Evolutionary conservation across 2,888 invertebrate species (phyloP).

Genomic region (Nephrocerus scutellatus): DNA sequence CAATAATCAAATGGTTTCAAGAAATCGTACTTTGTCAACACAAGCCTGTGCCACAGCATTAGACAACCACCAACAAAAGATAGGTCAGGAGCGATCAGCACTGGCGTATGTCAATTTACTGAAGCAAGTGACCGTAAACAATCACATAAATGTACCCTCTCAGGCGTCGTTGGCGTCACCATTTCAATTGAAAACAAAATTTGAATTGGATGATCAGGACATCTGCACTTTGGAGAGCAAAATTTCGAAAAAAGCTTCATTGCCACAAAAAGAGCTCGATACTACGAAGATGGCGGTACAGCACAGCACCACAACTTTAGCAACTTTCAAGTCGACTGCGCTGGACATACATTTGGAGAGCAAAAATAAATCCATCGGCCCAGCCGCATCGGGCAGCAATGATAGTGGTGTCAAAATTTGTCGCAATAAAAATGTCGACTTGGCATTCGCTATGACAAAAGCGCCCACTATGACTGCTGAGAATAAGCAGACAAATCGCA

Average conservation of each 20-base stretch:
- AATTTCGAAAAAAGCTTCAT: constrained; percentile 4
- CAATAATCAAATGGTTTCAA: constrained; percentile 47
- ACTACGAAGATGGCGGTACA: constrained; percentile 8
- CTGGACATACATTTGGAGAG: constrained; percentile 38
- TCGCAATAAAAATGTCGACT: constrained; percentile 48
- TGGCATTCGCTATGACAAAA: constrained; percentile 42
- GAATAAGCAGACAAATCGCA: constrained; percentile 16
- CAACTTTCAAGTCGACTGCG: constrained; percentile 25
- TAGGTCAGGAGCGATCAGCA: constrained; percentile 7
- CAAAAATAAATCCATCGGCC: too few relatives aligned
- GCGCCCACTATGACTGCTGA: constrained; percentile 13
- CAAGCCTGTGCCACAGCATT: constrained; percentile 19
- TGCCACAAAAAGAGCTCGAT: background rate
- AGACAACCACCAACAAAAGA: constrained; percentile 10
- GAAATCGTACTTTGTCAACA: constrained; percentile 28
- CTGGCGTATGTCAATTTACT: constrained; percentile 22
- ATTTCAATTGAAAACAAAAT: background rate
- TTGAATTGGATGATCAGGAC: background rate
- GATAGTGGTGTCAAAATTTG: too few relatives aligned
- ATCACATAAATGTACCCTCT: constrained; percentile 42
- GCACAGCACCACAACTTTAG: background rate
- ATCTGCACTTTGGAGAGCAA: background rate
- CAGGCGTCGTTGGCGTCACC: constrained; percentile 12
- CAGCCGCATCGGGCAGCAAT: too few relatives aligned
- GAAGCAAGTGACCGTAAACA: constrained; percentile 46